Evolutionary conservation across 2,797 vertebrate species (phyloP), one percentile per base, ranked within the genome.

Genomic region (Artibeus lituratus): DNA sequence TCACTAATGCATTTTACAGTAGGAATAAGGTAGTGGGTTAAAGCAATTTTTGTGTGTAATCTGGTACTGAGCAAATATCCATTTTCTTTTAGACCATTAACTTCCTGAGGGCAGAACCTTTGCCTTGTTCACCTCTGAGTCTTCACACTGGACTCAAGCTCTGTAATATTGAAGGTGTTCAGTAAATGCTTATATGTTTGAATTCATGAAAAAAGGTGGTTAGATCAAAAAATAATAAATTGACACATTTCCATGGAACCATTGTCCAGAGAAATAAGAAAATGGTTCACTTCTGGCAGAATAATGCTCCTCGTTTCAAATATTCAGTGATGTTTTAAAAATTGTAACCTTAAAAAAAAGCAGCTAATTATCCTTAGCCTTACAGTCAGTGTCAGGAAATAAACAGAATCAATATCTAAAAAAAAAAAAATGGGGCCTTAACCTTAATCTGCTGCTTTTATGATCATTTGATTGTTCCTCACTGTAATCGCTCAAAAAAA

Each of bases 391-490:
- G n/a, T n/a, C n/a, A n/a, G n/a, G n/a, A n/a, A n/a, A n/a, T n/a
- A n/a, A n/a, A n/a, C n/a, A n/a, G n/a, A n/a, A n/a, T n/a, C n/a
- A n/a, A n/a, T n/a, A n/a, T n/a, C n/a, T n/a, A n/a, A n/a, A n/a
- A n/a, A n/a, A n/a, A n/a, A n/a, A n/a, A n/a, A n/a, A n/a, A n/a
- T n/a, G n/a, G 16, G n/a, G 1, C 8, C 87, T 90, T 81, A 73
- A 73, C 81, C 8, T 78, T 59, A 37, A 26, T 78, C 32, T 72
- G 19, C 12, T 83, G 3, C 69, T 96, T 91, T 65, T 39, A 65
- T 85, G 87, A 72, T 84, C 18, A 55, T 92, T 92, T 90, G 74
- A 87, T 96, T 96, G 80, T 82, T 90, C 8, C 24, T 91, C n/a
- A 65, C 72, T 89, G 62, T 39, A 55, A 70, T 32, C 7, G 21